These are phyloP conservation scores for Bombyx huttoni DNA, from an alignment of 2,888 invertebrate genomes.

Conservation along the genomic window DNA sequence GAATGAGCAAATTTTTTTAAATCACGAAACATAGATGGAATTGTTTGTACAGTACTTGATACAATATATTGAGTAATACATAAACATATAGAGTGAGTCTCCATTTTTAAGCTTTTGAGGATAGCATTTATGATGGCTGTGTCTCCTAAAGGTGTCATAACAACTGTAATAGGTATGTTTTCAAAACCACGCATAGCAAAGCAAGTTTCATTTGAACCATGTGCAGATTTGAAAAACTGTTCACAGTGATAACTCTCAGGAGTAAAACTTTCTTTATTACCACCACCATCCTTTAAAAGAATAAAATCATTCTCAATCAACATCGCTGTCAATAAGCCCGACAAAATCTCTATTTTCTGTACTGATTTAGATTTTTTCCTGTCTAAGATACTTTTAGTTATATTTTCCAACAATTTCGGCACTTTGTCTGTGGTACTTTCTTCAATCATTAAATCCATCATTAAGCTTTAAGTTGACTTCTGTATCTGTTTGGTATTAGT, in stretches of 20 bases:
- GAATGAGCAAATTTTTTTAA: slow-evolving; percentile 56
- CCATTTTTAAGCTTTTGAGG: slow-evolving; percentile 33
- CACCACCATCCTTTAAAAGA: slow-evolving; percentile 21
- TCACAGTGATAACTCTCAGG: slow-evolving; percentile 16
- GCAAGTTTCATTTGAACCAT: slow-evolving; percentile 33
- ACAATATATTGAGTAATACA: slow-evolving; percentile 50
- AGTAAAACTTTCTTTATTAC: slow-evolving; percentile 16
- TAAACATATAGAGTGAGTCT: slow-evolving; percentile 53
- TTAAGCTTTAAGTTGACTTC: background rate
- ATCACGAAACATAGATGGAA: slow-evolving; percentile 48
- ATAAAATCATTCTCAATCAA: slow-evolving; percentile 54
- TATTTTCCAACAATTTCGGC: slow-evolving; percentile 30
- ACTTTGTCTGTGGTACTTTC: slow-evolving; percentile 44
- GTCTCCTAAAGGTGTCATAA: slow-evolving; percentile 44
- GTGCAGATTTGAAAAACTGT: slow-evolving; percentile 22
- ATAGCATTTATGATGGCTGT: slow-evolving; percentile 44
- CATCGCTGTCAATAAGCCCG: slow-evolving; percentile 38
- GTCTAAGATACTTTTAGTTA: slow-evolving; percentile 25
- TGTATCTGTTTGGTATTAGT: background rate
- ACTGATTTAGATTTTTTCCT: slow-evolving; percentile 29
- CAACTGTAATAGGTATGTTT: slow-evolving; percentile 32
- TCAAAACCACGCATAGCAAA: slow-evolving; percentile 38
- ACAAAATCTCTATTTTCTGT: slow-evolving; percentile 45
- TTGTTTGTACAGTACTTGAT: slow-evolving; percentile 37
- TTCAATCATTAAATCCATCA: slow-evolving; percentile 36